Evolutionary conservation across 2,113 vertebrate species (phyloP).

Genomic region (Psittacula cyanocephala): DNA sequence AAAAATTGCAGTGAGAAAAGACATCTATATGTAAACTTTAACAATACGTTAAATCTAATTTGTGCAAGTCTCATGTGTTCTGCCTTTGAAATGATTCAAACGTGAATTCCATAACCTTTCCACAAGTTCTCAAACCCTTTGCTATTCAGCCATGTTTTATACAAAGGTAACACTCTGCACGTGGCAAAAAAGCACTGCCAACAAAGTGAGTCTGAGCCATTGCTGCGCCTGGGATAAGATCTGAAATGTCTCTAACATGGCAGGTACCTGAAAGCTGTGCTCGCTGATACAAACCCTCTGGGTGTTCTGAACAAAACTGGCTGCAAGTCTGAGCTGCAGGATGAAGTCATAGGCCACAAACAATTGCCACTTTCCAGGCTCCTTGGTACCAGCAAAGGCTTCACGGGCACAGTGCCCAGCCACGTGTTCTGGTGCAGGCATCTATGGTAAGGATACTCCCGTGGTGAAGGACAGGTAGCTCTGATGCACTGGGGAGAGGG

Average conservation of each 20-base stretch:
- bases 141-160: neutral
- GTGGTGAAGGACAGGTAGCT: neutral
- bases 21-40: neutral
- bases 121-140: neutral
- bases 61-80: neutral
- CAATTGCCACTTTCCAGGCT: conserved; percentile 31
- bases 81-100: neutral
- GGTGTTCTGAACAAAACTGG: conserved; percentile 10
- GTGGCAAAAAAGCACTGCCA: neutral
- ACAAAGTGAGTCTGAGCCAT: neutral
- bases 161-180: neutral
- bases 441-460: neutral
- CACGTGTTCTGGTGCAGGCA: neutral
- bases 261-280: neutral
- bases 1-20: neutral
- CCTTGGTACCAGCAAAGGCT: neutral
- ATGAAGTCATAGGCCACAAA: neutral
- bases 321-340: neutral
- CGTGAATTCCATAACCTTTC: neutral
- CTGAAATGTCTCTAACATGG: neutral
- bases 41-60: neutral
- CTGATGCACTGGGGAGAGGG: neutral
- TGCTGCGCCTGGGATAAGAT: neutral
- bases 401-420: neutral
- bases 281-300: neutral